Evolutionary conservation across 2,888 invertebrate species (phyloP).

Genomic region (Aleiodes testaceus): DNA sequence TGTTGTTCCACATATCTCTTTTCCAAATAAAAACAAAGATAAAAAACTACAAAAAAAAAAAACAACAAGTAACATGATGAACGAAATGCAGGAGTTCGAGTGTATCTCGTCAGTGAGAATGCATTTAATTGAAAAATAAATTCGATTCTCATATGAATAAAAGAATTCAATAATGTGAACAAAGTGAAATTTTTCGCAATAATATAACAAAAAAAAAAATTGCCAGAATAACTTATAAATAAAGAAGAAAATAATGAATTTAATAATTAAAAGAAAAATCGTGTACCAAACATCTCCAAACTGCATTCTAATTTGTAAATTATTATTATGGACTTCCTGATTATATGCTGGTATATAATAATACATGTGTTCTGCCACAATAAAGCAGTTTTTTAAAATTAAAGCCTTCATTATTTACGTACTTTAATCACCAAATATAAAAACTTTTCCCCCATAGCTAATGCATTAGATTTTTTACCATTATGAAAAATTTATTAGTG

Average conservation of each 20-base stretch:
- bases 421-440: constrained; percentile 3
- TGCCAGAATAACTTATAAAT: constrained; percentile 14
- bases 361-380: constrained; percentile 72
- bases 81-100: too few relatives aligned
- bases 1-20: constrained; percentile 53
- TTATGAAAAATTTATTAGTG: neutral
- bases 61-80: neutral
- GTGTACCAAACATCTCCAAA: constrained; percentile 62
- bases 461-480: constrained; percentile 8
- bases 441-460: constrained; percentile 38
- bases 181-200: constrained; percentile 26
- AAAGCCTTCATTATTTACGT: constrained; percentile 45
- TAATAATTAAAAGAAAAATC: constrained; percentile 51
- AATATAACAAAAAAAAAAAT: constrained; percentile 43
- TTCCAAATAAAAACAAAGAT: constrained; percentile 38
- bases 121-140: neutral
- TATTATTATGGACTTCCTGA: constrained; percentile 68
- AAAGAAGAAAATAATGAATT: neutral
- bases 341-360: constrained; percentile 70
- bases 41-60: constrained; percentile 23
- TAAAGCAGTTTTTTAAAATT: constrained; percentile 72
- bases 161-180: constrained; percentile 33
- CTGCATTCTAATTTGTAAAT: constrained; percentile 70
- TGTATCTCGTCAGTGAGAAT: too few relatives aligned
- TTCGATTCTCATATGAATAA: neutral